Percentiles rank a stretch among this genome's conserved stretches.
phyloP scores from a whole-genome alignment of 2,797 vertebrate genomes.

The Crocidura indochinensis region DNA sequence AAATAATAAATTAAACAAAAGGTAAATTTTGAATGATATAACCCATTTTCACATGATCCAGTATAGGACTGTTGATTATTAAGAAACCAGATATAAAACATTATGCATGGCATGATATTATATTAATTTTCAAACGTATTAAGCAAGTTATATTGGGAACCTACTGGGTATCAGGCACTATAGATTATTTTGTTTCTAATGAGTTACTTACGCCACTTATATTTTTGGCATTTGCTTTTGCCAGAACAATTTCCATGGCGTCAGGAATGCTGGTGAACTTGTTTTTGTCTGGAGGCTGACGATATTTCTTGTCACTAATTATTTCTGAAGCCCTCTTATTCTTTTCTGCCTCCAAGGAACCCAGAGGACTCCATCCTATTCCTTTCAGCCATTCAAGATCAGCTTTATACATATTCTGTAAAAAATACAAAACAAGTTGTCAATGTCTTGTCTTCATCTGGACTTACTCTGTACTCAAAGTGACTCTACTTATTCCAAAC shows the following conservation, averaged over 20 bases:
- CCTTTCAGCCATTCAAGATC: constrained; percentile 93
- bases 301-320: constrained; percentile 93
- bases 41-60: constrained; percentile 21
- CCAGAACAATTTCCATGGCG: constrained; percentile 94
- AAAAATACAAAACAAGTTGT: constrained; percentile 68
- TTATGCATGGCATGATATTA: neutral
- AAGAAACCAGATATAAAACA: constrained; percentile 36
- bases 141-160: constrained; percentile 2
- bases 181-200: constrained; percentile 15
- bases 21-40: constrained; percentile 26
- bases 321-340: constrained; percentile 94
- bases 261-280: constrained; percentile 94
- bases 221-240: constrained; percentile 94
- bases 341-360: constrained; percentile 94
- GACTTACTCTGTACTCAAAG: constrained; percentile 14
- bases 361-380: constrained; percentile 94
- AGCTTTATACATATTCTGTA: constrained; percentile 94
- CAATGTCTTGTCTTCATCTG: neutral
- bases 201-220: constrained; percentile 93
- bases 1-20: constrained; percentile 23
- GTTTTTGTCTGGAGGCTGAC: constrained; percentile 93
- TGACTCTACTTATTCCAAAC: neutral
- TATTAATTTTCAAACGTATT: neutral
- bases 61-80: neutral
- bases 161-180: neutral